Base-by-base conservation (phyloP, 2,113 vertebrate genomes). In the Pteruthius melanotis region DNA sequence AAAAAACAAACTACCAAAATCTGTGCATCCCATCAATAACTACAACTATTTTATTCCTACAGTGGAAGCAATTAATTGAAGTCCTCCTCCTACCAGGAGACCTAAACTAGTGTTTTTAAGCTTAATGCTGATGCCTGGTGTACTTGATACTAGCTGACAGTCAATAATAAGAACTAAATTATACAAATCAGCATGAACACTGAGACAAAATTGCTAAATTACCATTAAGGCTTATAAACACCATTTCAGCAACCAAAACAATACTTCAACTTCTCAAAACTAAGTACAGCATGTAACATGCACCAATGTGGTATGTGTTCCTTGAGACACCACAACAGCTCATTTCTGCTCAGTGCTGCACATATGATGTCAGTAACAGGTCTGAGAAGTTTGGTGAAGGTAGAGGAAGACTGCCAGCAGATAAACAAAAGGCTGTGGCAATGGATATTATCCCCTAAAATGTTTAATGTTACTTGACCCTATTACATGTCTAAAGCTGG, bases 401-500 rank as follows among this genome's bases (percentile, higher is more conserved):
- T 26, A 49, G n/a, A 72, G 6, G 27, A 87, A 83, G 21, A 53
- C 31, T 37, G 13, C 16, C 49, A 69, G 33, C 44, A 85, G 33
- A 44, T 15, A 84, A 83, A 52, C 10, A 66, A 79, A 91, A 90
- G 53, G 15, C 7, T 86, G 57, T 13, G 14, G 35, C 39, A 47
- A 40, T 2, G 5, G 50, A 7, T 65, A 57, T 35, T 57, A 57
- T 13, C 20, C 13, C 26, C 33, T 52, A 44, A 64, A 81, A 89
- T 17, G 7, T 72, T 77, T 56, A 35, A 53, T 35, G 22, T 44
- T 31, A 61, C 23, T 74, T 0, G 0, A 52, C 59, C 20, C 35
- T 45, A 44, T n/a, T 52, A 65, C 0, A 0, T 18, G 27, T 27
- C 23, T 24, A 59, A 70, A 63, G 47, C 19, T 83, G 57, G 16